Evolutionary conservation across 2,888 invertebrate species (phyloP), one percentile per base, ranked within the genome.

Genomic region (Pediacus dermestoides): DNA sequence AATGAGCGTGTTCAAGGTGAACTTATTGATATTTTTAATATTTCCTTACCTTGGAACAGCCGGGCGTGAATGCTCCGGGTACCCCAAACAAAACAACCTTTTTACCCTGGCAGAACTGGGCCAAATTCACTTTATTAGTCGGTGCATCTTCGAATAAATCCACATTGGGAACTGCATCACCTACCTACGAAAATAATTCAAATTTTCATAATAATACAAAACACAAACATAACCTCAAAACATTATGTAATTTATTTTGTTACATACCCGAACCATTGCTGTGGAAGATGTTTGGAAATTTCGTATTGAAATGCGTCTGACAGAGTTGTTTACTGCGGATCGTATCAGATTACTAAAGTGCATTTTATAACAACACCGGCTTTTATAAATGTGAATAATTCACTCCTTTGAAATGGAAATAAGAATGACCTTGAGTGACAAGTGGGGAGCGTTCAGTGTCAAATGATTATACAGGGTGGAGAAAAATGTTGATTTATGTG

Each of bases 41-140:
- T 18, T 18, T 28, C 7, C 34, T 58, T 63, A 85, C 87, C 74
- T 85, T 83, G 0, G 90, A 88, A 64, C 94, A 94, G 3, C 90
- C 91, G 4, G 94, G 94, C 1, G 94, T 94, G 61, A 92, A 95
- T 2, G 94, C 94, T 4, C 95, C 95, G 9, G 94, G 94, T 6
- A 95, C 92, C 12, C 85, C 94, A 64, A 95, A 91, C 38, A 94
- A 66, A 6, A 94, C 76, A 0, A 91, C 77, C 63, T 89, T 93
- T 61, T 91, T 92, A 10, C 85, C 86, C 21, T 77, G 69, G 34
- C 82, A 77, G 37, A 86, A 66, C 9, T 88, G 79, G 2, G 75
- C 72, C 23, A 86, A 72, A 67, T 87, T 89, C 3, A 95, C 86
- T 71, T 90, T 91, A 53, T 86, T 88, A 0, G 84, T 84, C 4